Conservation (phyloP, 1,140 invertebrate species). For the Condylostylus longicornis region DNA sequence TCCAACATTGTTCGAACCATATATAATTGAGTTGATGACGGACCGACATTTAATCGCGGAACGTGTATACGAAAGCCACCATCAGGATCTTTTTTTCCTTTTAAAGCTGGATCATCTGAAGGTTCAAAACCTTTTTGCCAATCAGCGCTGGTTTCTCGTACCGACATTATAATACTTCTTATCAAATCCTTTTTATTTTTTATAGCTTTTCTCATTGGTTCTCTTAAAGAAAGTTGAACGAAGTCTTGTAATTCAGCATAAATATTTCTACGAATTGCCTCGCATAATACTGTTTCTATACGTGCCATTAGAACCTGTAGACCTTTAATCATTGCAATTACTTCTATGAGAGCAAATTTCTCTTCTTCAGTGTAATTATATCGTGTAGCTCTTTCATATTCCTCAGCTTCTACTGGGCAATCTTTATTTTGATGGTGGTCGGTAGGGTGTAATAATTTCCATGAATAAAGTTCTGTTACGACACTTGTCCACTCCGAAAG, state of each 20-base stretch:
- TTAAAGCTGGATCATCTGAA: slow-evolving; percentile 80
- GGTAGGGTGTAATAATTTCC: slow-evolving; percentile 96
- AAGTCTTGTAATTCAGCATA: slow-evolving; percentile 97
- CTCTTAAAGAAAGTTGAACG: slow-evolving; percentile 77
- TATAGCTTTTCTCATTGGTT: slow-evolving; percentile 89
- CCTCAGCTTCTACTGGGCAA: slow-evolving; percentile 94
- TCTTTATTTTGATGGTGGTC: slow-evolving; percentile 92
- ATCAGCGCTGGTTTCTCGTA: slow-evolving; percentile 91
- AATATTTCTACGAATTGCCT: slow-evolving; percentile 86
- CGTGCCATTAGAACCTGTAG: slow-evolving; percentile 92
- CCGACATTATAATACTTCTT: slow-evolving; percentile 83
- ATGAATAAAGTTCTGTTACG: slow-evolving; percentile 94
- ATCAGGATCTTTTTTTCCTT: slow-evolving; percentile 90
- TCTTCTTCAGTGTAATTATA: slow-evolving; percentile 98
- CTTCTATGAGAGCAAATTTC: slow-evolving; percentile 96
- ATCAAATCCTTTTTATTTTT: slow-evolving; percentile 98
- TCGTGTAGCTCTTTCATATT: slow-evolving; percentile 94
- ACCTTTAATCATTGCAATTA: slow-evolving; percentile 99
- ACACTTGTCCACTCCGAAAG: slow-evolving; percentile 94
- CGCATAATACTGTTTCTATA: slow-evolving; percentile 95
- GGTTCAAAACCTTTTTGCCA: slow-evolving; percentile 88
- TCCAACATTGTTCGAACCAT: slow-evolving; percentile 99
- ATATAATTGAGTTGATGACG: slow-evolving; percentile 87
- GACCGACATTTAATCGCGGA: slow-evolving; percentile 80
- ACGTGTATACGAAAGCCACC: slow-evolving; percentile 86